Evolutionary conservation across 2,888 invertebrate species (phyloP).

Genomic region (Aphrophora alni): DNA sequence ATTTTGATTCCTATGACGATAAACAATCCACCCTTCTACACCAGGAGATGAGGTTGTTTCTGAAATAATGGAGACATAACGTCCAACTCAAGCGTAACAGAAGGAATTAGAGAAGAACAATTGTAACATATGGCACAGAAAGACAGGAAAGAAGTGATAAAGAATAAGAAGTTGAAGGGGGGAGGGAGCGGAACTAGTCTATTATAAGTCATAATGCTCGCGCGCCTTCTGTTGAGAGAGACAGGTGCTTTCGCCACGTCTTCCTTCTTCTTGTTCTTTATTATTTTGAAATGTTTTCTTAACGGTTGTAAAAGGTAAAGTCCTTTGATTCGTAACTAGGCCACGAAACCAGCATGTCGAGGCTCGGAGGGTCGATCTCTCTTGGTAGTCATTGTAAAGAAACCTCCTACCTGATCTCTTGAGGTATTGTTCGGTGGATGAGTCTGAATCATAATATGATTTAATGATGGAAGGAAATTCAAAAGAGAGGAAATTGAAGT

Average conservation of each 20-base stretch:
- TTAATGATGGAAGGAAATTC: neutral
- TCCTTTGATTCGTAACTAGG: neutral
- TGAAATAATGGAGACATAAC: neutral
- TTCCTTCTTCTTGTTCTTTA: neutral
- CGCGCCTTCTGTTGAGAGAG: neutral
- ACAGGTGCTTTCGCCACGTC: neutral
- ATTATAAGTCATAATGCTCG: neutral
- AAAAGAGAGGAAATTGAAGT: constrained; percentile 7
- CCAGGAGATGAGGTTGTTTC: neutral
- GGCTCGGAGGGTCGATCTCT: no score
- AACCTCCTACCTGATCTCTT: neutral
- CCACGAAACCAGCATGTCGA: neutral
- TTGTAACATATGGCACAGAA: neutral
- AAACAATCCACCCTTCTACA: neutral
- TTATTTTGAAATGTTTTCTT: neutral
- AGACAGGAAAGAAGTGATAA: neutral
- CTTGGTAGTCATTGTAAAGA: neutral
- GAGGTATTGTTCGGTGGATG: neutral
- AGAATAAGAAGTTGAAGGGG: no score
- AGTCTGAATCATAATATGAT: no score
- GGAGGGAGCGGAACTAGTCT: neutral
- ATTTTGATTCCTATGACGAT: no score
- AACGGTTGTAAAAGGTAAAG: neutral
- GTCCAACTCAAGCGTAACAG: neutral
- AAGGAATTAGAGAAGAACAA: no score